Conservation (phyloP, 2,113 vertebrate species). For the Perognathus longimembris region DNA sequence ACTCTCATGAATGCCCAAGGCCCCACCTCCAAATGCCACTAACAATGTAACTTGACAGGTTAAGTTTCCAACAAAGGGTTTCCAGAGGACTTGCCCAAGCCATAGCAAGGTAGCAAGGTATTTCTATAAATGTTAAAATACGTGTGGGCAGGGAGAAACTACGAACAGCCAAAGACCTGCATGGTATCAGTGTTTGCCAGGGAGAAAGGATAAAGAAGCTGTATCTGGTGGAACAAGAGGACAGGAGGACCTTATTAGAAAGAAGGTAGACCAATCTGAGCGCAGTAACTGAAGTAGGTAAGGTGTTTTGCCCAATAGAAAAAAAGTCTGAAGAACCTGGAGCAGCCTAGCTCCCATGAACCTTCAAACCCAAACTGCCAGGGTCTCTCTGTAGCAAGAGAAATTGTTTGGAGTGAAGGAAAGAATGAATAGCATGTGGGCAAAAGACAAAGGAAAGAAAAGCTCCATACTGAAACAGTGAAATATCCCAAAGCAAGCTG, state of each 20-base stretch:
- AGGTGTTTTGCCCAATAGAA: background rate
- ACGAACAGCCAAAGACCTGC: background rate
- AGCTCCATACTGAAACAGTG: background rate
- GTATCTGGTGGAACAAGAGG: background rate
- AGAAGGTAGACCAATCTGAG: background rate
- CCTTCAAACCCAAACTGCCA: background rate
- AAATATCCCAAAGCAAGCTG: constrained; percentile 18
- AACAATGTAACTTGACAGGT: background rate
- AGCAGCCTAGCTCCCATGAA: background rate
- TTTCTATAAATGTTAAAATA: background rate
- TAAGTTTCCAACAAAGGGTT: background rate
- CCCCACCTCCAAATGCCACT: background rate
- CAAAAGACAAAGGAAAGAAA: constrained; percentile 7
- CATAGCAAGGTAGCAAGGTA: background rate
- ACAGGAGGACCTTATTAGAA: background rate
- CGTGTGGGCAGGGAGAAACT: background rate
- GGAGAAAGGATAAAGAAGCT: constrained; percentile 7
- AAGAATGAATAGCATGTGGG: background rate
- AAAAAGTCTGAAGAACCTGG: background rate
- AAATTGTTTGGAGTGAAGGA: background rate
- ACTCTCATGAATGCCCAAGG: background rate
- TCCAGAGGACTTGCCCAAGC: background rate
- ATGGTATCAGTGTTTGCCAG: background rate
- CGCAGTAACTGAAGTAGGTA: background rate
- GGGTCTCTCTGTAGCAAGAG: background rate